Percentiles rank a stretch among this genome's conserved stretches.
These are phyloP conservation scores for Pherbina coryleti DNA, from an alignment of 2,888 invertebrate genomes.

Conservation along the genomic window DNA sequence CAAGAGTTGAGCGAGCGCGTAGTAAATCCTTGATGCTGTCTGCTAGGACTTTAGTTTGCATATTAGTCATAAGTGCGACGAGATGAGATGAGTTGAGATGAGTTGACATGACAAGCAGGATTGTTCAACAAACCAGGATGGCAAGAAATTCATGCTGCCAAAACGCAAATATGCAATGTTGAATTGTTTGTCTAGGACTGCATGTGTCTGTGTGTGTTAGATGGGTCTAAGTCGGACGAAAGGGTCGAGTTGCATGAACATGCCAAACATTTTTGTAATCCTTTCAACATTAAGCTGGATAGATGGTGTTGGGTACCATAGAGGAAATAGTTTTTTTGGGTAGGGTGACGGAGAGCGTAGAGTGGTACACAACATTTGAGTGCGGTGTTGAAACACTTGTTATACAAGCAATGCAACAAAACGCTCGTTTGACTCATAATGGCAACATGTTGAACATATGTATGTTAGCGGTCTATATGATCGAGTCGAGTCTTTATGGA, in stretches of 20 bases:
- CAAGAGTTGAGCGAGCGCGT: not conserved
- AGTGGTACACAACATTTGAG: not conserved
- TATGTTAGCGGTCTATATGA: not conserved
- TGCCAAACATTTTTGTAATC: not conserved
- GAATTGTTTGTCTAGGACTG: slow-evolving; percentile 10
- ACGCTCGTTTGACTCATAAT: not conserved
- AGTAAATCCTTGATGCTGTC: slow-evolving; percentile 28
- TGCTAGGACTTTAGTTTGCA: slow-evolving; percentile 34
- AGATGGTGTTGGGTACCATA: not conserved
- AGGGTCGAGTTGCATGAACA: not conserved
- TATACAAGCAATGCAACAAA: not conserved
- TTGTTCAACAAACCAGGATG: slow-evolving; percentile 26
- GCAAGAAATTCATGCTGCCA: slow-evolving; percentile 16
- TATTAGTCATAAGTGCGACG: slow-evolving; percentile 31
- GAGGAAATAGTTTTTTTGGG: not conserved
- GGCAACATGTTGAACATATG: not conserved
- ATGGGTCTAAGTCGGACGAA: not conserved
- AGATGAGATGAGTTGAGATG: slow-evolving; percentile 17
- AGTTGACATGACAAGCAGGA: slow-evolving; percentile 40
- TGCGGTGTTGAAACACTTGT: not conserved
- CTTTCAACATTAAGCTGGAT: not conserved
- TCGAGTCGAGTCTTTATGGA: no score
- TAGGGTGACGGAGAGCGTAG: not conserved
- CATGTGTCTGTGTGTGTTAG: not conserved
- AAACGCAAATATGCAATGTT: not conserved